phyloP scores from a whole-genome alignment of 2,113 vertebrate genomes.

The Phaetusa simplex region DNA sequence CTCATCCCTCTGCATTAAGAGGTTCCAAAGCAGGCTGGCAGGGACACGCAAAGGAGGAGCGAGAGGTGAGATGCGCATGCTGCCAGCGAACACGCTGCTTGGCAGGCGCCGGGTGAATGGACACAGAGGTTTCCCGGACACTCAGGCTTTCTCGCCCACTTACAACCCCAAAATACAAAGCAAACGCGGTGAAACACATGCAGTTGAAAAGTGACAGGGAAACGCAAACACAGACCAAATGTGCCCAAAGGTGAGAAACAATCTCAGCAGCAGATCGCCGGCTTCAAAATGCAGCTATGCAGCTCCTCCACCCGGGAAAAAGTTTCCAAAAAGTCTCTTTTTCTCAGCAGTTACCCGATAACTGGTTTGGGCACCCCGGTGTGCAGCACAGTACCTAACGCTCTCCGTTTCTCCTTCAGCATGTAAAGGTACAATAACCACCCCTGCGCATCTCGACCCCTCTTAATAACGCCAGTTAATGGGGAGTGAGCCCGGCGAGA shows the following conservation, averaged over 20 bases:
- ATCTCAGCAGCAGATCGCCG: neutral
- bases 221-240: neutral
- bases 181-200: neutral
- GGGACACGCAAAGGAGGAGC: accelerated
- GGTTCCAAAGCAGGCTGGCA: neutral
- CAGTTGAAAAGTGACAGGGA: neutral
- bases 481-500: accelerated
- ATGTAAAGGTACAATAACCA: neutral
- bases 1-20: neutral
- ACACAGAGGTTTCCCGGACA: neutral
- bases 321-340: neutral
- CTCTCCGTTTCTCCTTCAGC: neutral
- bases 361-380: neutral
- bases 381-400: accelerated
- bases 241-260: neutral
- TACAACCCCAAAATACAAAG: neutral
- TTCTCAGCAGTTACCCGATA: neutral
- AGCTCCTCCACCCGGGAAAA: neutral
- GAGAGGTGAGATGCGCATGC: accelerated
- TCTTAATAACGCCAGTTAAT: neutral
- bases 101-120: accelerated
- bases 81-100: accelerated
- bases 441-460: neutral
- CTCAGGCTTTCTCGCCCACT: accelerated
- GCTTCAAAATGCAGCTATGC: neutral